Conservation (phyloP, 2,113 vertebrate genomes). For the Thomomys bottae region DNA sequence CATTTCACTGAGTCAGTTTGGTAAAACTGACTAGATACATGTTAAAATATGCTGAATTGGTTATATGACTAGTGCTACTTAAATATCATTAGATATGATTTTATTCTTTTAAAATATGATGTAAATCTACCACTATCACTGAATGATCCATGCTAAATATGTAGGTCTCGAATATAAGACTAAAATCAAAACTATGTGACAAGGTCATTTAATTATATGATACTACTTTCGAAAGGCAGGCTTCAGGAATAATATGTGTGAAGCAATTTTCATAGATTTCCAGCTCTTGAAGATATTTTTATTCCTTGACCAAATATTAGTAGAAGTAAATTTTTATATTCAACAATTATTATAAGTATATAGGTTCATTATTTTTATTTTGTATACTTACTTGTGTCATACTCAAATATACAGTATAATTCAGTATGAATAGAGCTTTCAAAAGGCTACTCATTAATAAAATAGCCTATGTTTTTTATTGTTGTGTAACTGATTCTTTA, state of each 20-base stretch:
- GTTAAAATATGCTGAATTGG: conserved; percentile 42
- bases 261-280: background rate
- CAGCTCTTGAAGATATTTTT: background rate
- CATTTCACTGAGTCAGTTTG: conserved; percentile 53
- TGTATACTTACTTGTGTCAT: background rate
- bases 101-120: background rate
- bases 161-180: too few relatives aligned
- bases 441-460: background rate
- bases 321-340: conserved; percentile 13
- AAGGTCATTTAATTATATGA: background rate
- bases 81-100: conserved; percentile 17
- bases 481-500: background rate
- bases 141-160: background rate
- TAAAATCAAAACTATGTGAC: background rate
- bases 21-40: background rate
- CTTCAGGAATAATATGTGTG: background rate
- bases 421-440: background rate
- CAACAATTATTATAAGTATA: background rate
- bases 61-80: background rate
- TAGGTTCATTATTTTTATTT: conserved; percentile 8
- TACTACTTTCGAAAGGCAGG: background rate
- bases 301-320: background rate
- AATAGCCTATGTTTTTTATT: background rate
- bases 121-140: background rate
- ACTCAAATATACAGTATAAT: background rate